Evolutionary conservation across 2,888 invertebrate genomes (phyloP), one percentile per base, ranked within the genome.

Genomic region (Drosophila nr. perissopoda): DNA sequence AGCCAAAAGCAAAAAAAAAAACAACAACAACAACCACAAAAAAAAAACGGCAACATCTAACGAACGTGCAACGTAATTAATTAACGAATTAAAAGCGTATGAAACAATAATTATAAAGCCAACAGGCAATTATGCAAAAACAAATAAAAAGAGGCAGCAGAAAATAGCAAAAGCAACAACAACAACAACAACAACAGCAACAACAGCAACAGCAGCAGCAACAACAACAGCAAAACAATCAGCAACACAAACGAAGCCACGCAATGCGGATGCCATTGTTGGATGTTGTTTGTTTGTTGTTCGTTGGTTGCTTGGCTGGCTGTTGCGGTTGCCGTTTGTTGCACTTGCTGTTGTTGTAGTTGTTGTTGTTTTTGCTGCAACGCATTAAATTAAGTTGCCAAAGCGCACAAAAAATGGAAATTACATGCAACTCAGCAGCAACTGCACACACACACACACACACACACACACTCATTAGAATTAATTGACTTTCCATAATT

Each of bases 401-500:
- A 84, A 87, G 84, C 82, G 82, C 82, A 73, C 87, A 87, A 89
- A 90, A 87, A 90, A 90, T 91, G 90, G 87, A 90, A 90, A 90
- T 90, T 83, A 89, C 87, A 90, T 86, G 88, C 88, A 79, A 71
- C 79, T 59, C 66, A 71, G 59, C 56, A 76, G 64, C 58, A 76
- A 51, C 54, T 36, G 7, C 36, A 38, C 25, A 18, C 25, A 36
- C 54, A 36, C 21, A 25, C 33, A 71, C 66, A 73, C 64, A 70
- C 52, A 77, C 64, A 77, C 45, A 64, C 29, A 69, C 78, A 69
- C 63, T 77, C 84, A 87, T 87, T 90, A 90, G 90, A 91, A 91
- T 90, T 90, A 90, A 90, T 91, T 91, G 90, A 90, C 91, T 90
- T 88, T 83, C 90, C 90, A 91, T 90, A 90, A 90, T 88, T 85